Base-by-base conservation (phyloP, 2,113 vertebrate genomes). In the Meleagris gallopavo region DNA sequence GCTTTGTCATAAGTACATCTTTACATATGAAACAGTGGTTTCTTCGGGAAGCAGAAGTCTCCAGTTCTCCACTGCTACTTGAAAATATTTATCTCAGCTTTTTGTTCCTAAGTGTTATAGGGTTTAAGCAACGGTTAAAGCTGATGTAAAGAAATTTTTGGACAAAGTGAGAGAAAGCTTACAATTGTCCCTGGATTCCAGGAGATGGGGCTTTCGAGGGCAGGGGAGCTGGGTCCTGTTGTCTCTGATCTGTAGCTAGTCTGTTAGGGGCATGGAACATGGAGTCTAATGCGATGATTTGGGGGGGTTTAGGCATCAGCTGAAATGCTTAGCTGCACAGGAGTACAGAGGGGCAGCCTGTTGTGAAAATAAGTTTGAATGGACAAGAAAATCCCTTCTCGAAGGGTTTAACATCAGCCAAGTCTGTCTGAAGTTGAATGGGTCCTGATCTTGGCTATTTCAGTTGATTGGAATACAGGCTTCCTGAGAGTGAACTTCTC, bases 221-320 rank as follows among this genome's bases (percentile, higher is more conserved):
- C 25, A 40, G 24, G 34, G 34, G 10, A 62, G 22, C 34, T 9
- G 25, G 25, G 9, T 66, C 55, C 46, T 69, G 19, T 50, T 85
- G 8, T 32, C 61, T 62, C 61, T 64, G 36, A 18, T 29, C 25
- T 29, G 16, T 64, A 38, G 34, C 36, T 40, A 19, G 61, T 27
- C 22, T 29, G 38, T 32, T 43, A 72, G 58, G 15, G 27, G 1
- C 0, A 58, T 60, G 43, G 6, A 7, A 2, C 1, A 3, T 57
- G 15, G 8, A 13, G 14, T 25, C 9, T 34, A 40, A 11, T 6
- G 7, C 14, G 15, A 24, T 36, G 48, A 22, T 34, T 88, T 74
- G 45, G 13, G 18, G 29, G 36, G 5, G 32, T 6, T 81, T 30
- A 61, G 38, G 11, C 60, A 6, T 38, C 3, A 4, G 7, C 14